phyloP scores from a whole-genome alignment of 2,797 vertebrate species.

The Petrocephalus sullivani region DNA sequence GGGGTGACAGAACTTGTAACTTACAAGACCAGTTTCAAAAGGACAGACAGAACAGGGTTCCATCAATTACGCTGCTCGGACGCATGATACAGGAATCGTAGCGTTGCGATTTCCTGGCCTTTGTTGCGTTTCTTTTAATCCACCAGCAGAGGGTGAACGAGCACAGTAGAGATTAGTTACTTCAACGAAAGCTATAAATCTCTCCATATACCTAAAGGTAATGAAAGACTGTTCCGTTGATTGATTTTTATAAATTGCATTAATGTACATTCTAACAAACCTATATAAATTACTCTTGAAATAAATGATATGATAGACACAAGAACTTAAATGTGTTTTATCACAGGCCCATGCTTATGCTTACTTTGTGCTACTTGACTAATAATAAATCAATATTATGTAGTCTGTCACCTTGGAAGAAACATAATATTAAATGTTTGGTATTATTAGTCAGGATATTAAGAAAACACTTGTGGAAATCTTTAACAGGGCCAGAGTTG shows the following conservation, averaged over 20 bases:
- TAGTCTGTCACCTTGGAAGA: neutral
- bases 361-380: neutral
- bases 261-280: neutral
- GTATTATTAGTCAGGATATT: neutral
- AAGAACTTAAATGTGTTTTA: neutral
- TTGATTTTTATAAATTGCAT: neutral
- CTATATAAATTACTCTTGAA: neutral
- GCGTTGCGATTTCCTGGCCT: neutral
- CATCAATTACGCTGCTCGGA: neutral
- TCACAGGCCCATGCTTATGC: neutral
- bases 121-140: neutral
- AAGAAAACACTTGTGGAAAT: neutral
- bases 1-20: neutral
- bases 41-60: neutral
- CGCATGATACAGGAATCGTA: neutral
- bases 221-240: neutral
- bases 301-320: neutral
- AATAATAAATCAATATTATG: neutral
- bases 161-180: neutral
- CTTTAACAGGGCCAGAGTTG: neutral
- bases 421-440: neutral
- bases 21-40: neutral
- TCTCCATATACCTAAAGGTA: neutral
- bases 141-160: constrained; percentile 6
- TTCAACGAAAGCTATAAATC: neutral